phyloP scores from a whole-genome alignment of 1,140 invertebrate species.

The Zaprionus lachaisei region DNA sequence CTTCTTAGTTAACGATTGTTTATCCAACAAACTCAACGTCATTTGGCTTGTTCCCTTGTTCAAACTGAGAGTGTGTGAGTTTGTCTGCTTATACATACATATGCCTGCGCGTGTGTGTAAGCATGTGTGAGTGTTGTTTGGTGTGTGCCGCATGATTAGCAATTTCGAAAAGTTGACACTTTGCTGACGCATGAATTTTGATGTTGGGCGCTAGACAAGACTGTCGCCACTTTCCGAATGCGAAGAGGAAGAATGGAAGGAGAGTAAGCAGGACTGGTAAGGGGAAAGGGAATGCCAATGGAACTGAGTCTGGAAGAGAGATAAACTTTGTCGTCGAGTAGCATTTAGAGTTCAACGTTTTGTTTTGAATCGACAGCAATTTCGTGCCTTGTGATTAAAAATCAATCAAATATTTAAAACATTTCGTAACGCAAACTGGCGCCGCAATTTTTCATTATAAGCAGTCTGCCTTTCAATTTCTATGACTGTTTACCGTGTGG shows the following conservation, averaged over 20 bases:
- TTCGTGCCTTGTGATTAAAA: slow-evolving; percentile 30
- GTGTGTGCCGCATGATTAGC: slow-evolving; percentile 64
- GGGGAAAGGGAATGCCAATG: background rate
- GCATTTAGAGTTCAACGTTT: background rate
- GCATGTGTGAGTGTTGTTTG: slow-evolving; percentile 7
- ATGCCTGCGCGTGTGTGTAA: slow-evolving; percentile 2
- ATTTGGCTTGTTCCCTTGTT: slow-evolving; percentile 39
- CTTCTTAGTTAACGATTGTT: slow-evolving; percentile 47
- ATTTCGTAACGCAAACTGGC: slow-evolving; percentile 2
- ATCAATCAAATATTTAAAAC: slow-evolving; percentile 28
- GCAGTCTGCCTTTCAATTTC: background rate
- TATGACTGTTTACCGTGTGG: slow-evolving; percentile 18
- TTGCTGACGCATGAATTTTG: slow-evolving; percentile 73
- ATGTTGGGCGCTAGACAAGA: slow-evolving; percentile 39
- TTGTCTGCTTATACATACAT: background rate
- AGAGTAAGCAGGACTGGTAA: background rate
- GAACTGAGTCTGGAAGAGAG: background rate
- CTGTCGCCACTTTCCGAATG: slow-evolving; percentile 5
- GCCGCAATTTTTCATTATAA: background rate
- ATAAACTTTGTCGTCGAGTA: slow-evolving; percentile 5
- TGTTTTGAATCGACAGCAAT: slow-evolving; percentile 1
- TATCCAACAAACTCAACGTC: slow-evolving; percentile 72
- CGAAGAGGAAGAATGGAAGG: background rate
- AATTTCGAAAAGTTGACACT: slow-evolving; percentile 77
- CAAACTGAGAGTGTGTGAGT: slow-evolving; percentile 6